Base-by-base conservation (phyloP, 2,888 invertebrate genomes). In the Ypsolopha sequella region DNA sequence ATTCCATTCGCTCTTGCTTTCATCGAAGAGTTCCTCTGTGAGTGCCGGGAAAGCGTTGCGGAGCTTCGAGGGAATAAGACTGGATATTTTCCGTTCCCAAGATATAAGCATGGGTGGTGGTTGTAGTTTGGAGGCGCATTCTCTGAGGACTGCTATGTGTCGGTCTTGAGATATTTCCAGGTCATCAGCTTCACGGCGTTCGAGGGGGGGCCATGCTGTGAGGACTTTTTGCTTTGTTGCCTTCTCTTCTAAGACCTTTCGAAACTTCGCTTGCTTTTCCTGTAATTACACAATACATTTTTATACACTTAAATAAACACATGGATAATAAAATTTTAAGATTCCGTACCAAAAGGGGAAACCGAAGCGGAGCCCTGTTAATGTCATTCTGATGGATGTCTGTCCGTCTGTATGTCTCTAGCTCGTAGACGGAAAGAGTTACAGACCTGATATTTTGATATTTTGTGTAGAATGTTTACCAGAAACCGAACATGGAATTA, bases 101-200 rank as follows among this genome's bases (percentile, higher is more conserved):
- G 87, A 81, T 34, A 84, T 80, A 1, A 89, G 80, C 89, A 92
- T 91, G 7, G 87, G 87, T 0, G 91, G 89, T 6, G 90, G 89
- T 43, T 88, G 79, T 46, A 91, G 85, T 55, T 87, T 74, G 2
- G 88, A 76, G 0, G 91, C 91, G 61, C 87, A 88, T 56, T 81
- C 73, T n/a, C 89, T 76, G 35, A 92, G 64, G 14, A 89, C 85
- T 34, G 85, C 79, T 48, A 89, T 84, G 58, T 89, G 88, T 48
- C 85, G 73, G 1, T 77, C 70, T 61, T 90, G 87, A 3, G 84
- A 78, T 59, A 88, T 67, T 43, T 86, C 86, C 4, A 88, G 71
- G 10, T 66, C 65, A 45, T 89, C 89, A 11, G 73, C 63, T 54
- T 88, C 88, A 3, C 75, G 63, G 7, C 76, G 68, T 51, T 68